Base-by-base conservation (phyloP, 2,888 invertebrate genomes). In the Diarsia rubi region DNA sequence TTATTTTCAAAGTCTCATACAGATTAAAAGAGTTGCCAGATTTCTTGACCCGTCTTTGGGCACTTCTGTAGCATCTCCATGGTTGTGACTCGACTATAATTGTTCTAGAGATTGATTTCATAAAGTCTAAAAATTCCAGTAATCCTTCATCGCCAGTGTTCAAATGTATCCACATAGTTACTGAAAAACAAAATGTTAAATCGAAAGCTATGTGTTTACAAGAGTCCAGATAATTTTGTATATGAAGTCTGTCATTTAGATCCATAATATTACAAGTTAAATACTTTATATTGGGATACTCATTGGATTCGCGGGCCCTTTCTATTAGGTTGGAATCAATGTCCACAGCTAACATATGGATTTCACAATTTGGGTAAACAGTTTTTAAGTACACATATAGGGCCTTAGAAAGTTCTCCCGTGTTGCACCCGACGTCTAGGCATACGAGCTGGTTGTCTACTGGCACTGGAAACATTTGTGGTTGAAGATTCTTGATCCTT, bases 101-200 rank as follows among this genome's bases (percentile, higher is more conserved):
- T 69, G 97, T 94, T 60, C 96, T 95, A 9, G 97, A 94, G 42
- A 97, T 89, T 12, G 90, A 85, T 76, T 97, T 97, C 11, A 98
- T 91, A 69, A 96, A 97, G 31, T 93, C 90, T 3, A 99, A 93
- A 92, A 98, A 98, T 6, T 92, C 86, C 72, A 95, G 88, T 54
- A 99, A 93, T 0, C 98, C 98, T 9, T 94, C 92, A 95, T 99
- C 99, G 11, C 98, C 98, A 93, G 98, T 96, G 92, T 99, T 98
- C 42, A 99, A 92, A 93, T 99, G 99, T 89, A 99, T 98, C 99
- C 99, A 99, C 98, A 99, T 98, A 27, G 98, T 98, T 47, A 98
- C 97, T 14, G 98, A 98, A 91, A 98, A 98, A 91, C 98, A 98
- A 92, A 98, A 98, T 67, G 97, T 96, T 5, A 97, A 95, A 94